These are phyloP conservation scores for Paralichthys olivaceus DNA, from an alignment of 2,113 vertebrate species.

Conservation along the genomic window DNA sequence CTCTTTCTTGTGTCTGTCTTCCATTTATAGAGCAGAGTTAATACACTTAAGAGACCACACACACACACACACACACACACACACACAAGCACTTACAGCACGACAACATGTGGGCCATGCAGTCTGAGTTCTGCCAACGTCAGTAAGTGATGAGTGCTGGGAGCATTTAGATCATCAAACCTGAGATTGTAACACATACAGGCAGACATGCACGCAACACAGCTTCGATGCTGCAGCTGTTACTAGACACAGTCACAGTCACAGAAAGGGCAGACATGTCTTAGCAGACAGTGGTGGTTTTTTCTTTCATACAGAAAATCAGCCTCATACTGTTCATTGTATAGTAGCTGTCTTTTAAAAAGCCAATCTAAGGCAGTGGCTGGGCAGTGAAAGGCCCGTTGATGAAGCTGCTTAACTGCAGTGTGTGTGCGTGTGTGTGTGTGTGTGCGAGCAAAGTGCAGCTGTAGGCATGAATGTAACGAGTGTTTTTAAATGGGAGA, in stretches of 20 bases:
- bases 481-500: too few species aligned
- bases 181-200: neutral
- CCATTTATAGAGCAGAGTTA: too few species aligned
- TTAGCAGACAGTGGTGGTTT: neutral
- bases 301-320: constrained; percentile 5
- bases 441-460: neutral
- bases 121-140: neutral
- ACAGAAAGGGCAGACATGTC: neutral
- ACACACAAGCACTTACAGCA: neutral
- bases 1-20: too few species aligned
- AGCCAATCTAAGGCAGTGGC: constrained; percentile 2
- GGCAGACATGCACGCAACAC: neutral
- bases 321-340: constrained; percentile 15
- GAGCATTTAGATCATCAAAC: constrained; percentile 13
- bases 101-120: neutral
- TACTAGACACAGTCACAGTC: constrained; percentile 5
- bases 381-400: constrained; percentile 34
- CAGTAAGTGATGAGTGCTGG: neutral
- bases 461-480: constrained; percentile 11
- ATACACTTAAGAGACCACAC: too few species aligned
- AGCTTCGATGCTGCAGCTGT: constrained; percentile 3
- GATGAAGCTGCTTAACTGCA: constrained; percentile 13
- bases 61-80: neutral
- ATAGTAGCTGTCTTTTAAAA: constrained; percentile 7
- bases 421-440: neutral